Evolutionary conservation across 2,797 vertebrate genomes (phyloP).

Genomic region (Todus mexicanus): DNA sequence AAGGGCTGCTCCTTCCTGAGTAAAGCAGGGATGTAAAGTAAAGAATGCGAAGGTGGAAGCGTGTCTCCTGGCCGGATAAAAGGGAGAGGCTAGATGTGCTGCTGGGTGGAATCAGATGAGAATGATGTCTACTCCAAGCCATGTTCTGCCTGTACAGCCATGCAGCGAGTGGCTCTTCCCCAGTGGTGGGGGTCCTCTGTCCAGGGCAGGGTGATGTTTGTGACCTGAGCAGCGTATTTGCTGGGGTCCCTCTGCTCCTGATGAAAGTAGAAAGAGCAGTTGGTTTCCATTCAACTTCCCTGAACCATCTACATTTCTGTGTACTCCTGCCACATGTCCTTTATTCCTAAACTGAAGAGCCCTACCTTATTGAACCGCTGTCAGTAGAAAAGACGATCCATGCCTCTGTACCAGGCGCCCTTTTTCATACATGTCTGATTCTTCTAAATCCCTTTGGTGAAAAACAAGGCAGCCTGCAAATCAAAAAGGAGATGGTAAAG

Average conservation of each 20-base stretch:
- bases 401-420: not conserved
- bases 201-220: fast-evolving
- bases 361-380: not conserved
- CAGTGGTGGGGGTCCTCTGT: fast-evolving
- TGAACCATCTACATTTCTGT: not conserved
- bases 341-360: not conserved
- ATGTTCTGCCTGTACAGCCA: not conserved
- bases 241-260: not conserved
- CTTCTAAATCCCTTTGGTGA: not conserved
- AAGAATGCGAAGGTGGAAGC: not conserved
- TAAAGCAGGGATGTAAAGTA: not conserved
- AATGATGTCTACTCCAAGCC: not conserved
- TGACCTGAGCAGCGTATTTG: not conserved
- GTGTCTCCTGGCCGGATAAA: not conserved
- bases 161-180: not conserved
- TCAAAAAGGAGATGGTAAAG: not conserved
- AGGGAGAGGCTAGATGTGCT: not conserved
- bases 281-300: not conserved
- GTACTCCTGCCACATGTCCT: fast-evolving
- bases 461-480: not conserved
- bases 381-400: too few relatives aligned
- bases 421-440: not conserved
- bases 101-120: not conserved
- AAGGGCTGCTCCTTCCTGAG: not conserved
- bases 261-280: not conserved